Base-by-base conservation (phyloP, 1,140 invertebrate species). In the Acromyrmex heyeri region DNA sequence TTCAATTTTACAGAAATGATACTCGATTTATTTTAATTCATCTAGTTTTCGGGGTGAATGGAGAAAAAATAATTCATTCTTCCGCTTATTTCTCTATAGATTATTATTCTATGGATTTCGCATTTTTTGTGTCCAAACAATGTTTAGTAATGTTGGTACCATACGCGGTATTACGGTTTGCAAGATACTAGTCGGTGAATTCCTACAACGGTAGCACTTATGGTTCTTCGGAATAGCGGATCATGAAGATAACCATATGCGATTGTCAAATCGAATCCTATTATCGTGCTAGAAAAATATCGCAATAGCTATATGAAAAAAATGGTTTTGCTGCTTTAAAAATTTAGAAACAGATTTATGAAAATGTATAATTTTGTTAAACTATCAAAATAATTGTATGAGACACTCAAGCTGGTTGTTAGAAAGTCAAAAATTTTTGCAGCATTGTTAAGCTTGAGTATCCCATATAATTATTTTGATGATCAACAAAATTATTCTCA, bases 131-230 rank as follows among this genome's bases (percentile, higher is more conserved):
- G 16, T 27, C 3, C 50, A 27, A 27, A 24, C 24, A 30, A 53
- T 81, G 18, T 50, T 59, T 59, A 61, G 14, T 21, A 27, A 44
- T n/a, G 2, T 57, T 27, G 38, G 38, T 34, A 44, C 50, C 0
- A 27, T 24, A n/a, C 12, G 8, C 14, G 30, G 4, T 57, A 91
- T 89, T 90, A 87, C 57, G 59, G 38, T 64, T 65, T 85, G 65
- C 61, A 59, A 82, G 48, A 83, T 82, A 65, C 53, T 73, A 48
- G 53, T 64, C 62, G 65, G 76, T n/a, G 91, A 91, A 91, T 81
- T 91, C 91, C 72, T 91, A 91, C 87, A 91, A 91, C 69, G 21
- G 72, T 89, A 61, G 88, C 91, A 91, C 88, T 91, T 91, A 86
- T 89, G 38, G 85, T 90, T 91, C 91, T 91, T 91, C 90, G 24